Evolutionary conservation across 92 coral and sea anemone genomes (phyloP), one percentile per base, ranked within the genome.

Genomic region (Zoanthus sansibaricus): DNA sequence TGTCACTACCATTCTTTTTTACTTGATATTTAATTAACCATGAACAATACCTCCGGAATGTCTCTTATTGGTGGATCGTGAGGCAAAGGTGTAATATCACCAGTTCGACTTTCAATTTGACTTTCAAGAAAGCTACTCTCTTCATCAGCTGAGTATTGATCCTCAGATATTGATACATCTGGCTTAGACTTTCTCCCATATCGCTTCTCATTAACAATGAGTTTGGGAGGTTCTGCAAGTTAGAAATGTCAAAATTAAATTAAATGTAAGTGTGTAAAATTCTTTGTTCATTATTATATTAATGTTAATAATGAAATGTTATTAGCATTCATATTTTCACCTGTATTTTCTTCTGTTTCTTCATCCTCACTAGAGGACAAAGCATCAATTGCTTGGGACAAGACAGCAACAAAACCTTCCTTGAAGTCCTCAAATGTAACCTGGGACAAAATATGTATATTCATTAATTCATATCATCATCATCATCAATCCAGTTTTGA

Each of bases 331-430:
- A 44, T 9, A 6, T 37, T 42, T 90, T 90, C 61, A 93, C 85
- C 52, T 78, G 87, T 82, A 17, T 89, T 76, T 68, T 88, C 87
- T 20, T 92, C 77, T 18, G 89, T 92, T 62, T 93, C 95, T 71
- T 96, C 99, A 18, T 95, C 99, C 93, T 95, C 98, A 89, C 95
- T 93, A 4, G 96, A 94, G 84, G 99, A 95, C 74, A 96, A 85
- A 37, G 92, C 93, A 92, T 96, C 99, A 89, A 96, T 95, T 68
- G 99, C 99, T 83, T 95, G 94, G 54, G 98, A 95, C 72, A 96
- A 90, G 85, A 96, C 99, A 84, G 98, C 95, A 6, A 96, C 99
- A 95, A 96, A 96, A 20, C 99, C 99, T 92, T 96, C 99, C 86
- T 96, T 95, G 95, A 96, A 96, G 92, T 91, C 95, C 75, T 96